Evolutionary conservation across 2,113 vertebrate genomes (phyloP).

Genomic region (Geococcyx californianus): DNA sequence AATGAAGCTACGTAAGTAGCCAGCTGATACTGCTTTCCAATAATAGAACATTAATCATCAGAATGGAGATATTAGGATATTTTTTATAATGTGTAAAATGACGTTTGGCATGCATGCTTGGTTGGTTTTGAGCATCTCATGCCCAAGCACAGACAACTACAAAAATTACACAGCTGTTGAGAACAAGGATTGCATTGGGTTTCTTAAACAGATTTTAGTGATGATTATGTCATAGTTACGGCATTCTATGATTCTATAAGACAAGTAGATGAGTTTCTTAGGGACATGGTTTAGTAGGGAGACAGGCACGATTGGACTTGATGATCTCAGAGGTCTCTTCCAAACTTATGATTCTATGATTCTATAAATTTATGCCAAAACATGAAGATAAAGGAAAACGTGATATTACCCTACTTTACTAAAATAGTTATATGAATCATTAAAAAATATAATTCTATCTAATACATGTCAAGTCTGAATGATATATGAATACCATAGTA

Average conservation of each 20-base stretch:
- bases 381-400: not conserved
- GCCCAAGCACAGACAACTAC: constrained; percentile 25
- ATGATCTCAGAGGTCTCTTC: too few relatives aligned
- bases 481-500: not conserved
- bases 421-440: not conserved
- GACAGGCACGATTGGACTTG: too few relatives aligned
- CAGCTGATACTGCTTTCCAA: not conserved
- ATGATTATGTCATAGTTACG: not conserved
- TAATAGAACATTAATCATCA: not conserved
- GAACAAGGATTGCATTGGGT: not conserved
- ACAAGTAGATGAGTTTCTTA: too few relatives aligned
- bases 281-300: too few relatives aligned
- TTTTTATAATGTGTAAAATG: not conserved
- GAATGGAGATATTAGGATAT: not conserved
- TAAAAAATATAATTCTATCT: not conserved
- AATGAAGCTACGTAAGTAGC: not conserved
- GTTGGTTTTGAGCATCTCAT: not conserved
- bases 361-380: not conserved
- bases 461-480: not conserved
- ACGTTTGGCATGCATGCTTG: constrained; percentile 23
- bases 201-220: constrained; percentile 24
- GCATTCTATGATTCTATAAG: too few relatives aligned
- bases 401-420: constrained; percentile 1
- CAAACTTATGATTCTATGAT: too few relatives aligned
- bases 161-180: not conserved